phyloP scores from a whole-genome alignment of 2,113 vertebrate genomes.

The Opisthocomus hoazin region DNA sequence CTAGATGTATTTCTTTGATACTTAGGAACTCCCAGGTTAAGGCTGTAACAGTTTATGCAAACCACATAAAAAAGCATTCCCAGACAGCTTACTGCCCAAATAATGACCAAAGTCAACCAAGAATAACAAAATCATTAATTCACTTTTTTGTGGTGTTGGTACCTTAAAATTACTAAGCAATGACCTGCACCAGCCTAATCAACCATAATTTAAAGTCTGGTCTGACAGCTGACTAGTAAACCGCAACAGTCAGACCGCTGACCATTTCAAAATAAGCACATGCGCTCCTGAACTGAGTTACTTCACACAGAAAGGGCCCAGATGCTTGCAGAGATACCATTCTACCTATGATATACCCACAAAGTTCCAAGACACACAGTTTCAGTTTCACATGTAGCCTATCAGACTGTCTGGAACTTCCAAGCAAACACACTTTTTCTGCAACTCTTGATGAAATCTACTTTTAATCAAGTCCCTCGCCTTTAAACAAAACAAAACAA shows the following conservation, averaged over 20 bases:
- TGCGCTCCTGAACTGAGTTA: neutral
- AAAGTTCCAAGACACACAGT: neutral
- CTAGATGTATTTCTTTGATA: neutral
- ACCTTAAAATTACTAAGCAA: neutral
- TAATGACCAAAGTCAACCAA: neutral
- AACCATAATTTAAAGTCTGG: neutral
- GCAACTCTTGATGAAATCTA: too few species aligned
- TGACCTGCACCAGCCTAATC: neutral
- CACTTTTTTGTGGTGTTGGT: neutral
- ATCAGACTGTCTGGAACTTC: neutral
- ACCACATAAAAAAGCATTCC: neutral
- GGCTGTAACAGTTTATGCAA: neutral
- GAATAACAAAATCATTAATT: neutral
- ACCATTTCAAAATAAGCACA: neutral
- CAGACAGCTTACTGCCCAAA: neutral
- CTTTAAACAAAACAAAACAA: too few species aligned
- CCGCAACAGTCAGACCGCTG: neutral
- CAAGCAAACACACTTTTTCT: too few species aligned
- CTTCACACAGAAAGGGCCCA: neutral
- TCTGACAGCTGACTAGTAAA: neutral
- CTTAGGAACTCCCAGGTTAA: neutral
- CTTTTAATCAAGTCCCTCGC: too few species aligned
- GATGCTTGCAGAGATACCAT: neutral
- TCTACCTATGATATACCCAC: neutral
- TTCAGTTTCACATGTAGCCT: neutral